phyloP scores from a whole-genome alignment of 2,888 invertebrate genomes.

The Drosophila quinaria region DNA sequence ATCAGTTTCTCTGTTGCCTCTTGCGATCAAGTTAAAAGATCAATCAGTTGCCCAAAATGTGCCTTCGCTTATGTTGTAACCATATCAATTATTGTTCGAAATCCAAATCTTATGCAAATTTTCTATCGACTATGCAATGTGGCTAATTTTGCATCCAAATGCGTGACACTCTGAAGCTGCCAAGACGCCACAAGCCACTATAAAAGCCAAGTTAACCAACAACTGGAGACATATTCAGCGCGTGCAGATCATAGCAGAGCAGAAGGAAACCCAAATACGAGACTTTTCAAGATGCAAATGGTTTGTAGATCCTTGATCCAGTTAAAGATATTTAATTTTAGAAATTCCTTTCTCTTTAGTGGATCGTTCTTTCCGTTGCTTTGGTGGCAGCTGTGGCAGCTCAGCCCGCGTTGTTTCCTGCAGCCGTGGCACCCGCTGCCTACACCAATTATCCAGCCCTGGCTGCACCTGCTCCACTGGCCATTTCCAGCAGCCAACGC shows the following conservation, averaged over 20 bases:
- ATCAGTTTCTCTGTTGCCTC: background rate
- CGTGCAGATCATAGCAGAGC: background rate
- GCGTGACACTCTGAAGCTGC: conserved; percentile 45
- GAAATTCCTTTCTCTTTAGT: conserved; percentile 18
- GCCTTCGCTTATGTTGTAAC: conserved; percentile 35
- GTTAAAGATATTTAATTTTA: background rate
- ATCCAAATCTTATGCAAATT: conserved; percentile 33
- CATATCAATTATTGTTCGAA: conserved; percentile 5
- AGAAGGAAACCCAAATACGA: conserved; percentile 11
- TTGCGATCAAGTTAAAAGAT: background rate
- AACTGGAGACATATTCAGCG: conserved; percentile 35
- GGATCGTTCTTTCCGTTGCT: conserved; percentile 23
- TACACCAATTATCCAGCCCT: conserved; percentile 28
- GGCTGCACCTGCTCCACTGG: conserved; percentile 49
- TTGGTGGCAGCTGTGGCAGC: conserved; percentile 41
- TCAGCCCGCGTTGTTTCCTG: conserved; percentile 35
- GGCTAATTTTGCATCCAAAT: conserved; percentile 56
- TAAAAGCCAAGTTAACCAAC: conserved; percentile 42
- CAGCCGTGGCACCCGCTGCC: conserved; percentile 34
- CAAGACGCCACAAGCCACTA: conserved; percentile 27
- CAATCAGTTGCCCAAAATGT: conserved; percentile 15
- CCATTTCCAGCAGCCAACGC: conserved; percentile 74
- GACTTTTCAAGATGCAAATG: conserved; percentile 51
- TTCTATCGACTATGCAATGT: conserved; percentile 48
- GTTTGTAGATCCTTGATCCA: conserved; percentile 27